Conservation (phyloP, 2,797 vertebrate genomes). For the Rhincodon typus region DNA sequence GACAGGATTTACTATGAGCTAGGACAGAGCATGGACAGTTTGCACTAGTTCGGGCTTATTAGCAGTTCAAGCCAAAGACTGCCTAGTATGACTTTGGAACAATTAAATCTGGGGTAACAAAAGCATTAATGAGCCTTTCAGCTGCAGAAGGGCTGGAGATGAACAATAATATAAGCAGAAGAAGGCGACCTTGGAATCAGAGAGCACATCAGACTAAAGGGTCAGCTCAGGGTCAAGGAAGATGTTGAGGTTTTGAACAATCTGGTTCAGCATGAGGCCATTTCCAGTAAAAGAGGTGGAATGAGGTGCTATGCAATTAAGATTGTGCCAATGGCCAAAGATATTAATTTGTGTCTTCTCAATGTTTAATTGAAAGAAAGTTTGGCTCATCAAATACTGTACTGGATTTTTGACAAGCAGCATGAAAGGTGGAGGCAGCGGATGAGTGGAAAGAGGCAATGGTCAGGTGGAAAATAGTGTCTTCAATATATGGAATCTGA, state of each 20-base stretch:
- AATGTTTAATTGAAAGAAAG: too few relatives aligned
- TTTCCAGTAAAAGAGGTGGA: neutral
- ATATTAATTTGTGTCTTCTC: too few relatives aligned
- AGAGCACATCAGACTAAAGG: neutral
- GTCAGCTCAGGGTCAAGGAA: neutral
- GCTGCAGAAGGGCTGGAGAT: neutral
- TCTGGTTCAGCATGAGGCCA: neutral
- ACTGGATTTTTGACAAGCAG: too few relatives aligned
- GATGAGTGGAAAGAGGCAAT: too few relatives aligned
- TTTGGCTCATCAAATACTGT: too few relatives aligned
- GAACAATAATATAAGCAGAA: neutral
- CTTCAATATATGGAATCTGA: too few relatives aligned
- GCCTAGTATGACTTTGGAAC: neutral
- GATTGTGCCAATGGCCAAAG: neutral
- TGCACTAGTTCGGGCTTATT: neutral
- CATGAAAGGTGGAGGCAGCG: too few relatives aligned
- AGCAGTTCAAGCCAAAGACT: neutral
- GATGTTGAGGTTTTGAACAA: neutral
- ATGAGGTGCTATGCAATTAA: neutral
- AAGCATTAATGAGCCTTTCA: neutral
- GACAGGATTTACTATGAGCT: neutral
- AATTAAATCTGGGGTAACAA: neutral
- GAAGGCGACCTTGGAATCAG: neutral
- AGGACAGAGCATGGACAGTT: neutral
- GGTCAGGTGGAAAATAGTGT: too few relatives aligned